Evolutionary conservation across 2,888 invertebrate genomes (phyloP).

Genomic region (Tubiluchus corallicola): DNA sequence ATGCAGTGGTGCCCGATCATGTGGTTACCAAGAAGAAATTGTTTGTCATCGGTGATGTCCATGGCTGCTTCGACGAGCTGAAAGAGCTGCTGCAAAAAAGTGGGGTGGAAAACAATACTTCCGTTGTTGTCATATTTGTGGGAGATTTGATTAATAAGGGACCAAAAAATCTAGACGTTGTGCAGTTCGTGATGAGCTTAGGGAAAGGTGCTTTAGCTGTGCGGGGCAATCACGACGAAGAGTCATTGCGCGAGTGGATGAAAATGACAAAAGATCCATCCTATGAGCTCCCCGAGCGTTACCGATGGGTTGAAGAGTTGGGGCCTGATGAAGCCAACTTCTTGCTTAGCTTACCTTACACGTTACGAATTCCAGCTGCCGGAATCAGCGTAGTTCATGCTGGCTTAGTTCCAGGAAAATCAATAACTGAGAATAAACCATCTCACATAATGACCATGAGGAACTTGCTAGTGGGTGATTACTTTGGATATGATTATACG

Average conservation of each 20-base stretch:
- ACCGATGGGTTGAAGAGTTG: constrained; percentile 22
- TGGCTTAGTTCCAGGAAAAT: constrained; percentile 23
- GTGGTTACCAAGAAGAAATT: constrained; percentile 18
- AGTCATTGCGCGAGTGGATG: constrained; percentile 18
- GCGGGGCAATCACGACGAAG: constrained; percentile 27
- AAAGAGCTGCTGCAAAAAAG: constrained; percentile 18
- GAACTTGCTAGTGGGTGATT: constrained; percentile 19
- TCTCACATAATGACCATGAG: constrained; percentile 24
- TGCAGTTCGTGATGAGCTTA: constrained; percentile 15
- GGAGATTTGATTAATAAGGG: constrained; percentile 30
- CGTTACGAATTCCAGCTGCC: constrained; percentile 23
- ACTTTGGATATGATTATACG: constrained; percentile 14
- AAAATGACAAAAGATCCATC: constrained; percentile 11
- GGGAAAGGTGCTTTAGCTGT: constrained; percentile 16
- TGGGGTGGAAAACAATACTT: constrained; percentile 11
- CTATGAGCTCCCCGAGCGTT: constrained; percentile 16
- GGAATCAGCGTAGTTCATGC: constrained; percentile 25
- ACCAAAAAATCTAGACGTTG: constrained; percentile 22
- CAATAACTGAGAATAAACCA: constrained; percentile 18
- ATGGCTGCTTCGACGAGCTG: constrained; percentile 28
- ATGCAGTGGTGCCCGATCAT: constrained; percentile 14
- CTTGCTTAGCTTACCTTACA: constrained; percentile 24
- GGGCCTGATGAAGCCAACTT: constrained; percentile 20
- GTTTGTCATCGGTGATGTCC: constrained; percentile 27
- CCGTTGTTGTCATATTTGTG: constrained; percentile 19